These are phyloP conservation scores for Cantharis lateralis DNA, from an alignment of 2,888 invertebrate species.

Conservation along the genomic window DNA sequence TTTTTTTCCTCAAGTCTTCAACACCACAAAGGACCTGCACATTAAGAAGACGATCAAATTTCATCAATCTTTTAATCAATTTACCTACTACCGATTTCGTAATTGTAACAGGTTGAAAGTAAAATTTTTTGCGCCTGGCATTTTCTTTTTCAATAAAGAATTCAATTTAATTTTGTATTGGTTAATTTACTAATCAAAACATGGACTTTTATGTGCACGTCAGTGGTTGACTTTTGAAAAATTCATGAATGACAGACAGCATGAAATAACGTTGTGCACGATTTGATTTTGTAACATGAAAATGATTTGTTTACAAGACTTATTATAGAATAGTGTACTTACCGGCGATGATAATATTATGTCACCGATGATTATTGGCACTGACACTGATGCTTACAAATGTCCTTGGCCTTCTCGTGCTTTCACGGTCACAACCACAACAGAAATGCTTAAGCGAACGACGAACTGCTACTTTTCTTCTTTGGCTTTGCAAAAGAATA, in stretches of 20 bases:
- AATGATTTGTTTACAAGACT: background rate
- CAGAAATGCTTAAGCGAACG: slow-evolving; percentile 56
- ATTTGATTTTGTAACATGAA: background rate
- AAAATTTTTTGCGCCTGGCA: background rate
- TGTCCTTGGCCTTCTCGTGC: slow-evolving; percentile 53
- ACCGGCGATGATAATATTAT: background rate
- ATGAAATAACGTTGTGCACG: background rate
- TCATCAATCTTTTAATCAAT: background rate
- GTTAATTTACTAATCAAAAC: background rate
- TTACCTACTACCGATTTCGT: background rate
- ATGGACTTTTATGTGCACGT: background rate
- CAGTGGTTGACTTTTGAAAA: background rate
- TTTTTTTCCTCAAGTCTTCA: background rate
- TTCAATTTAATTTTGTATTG: background rate
- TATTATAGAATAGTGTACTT: background rate
- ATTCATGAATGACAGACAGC: background rate
- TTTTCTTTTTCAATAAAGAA: background rate
- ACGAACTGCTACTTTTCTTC: slow-evolving; percentile 56
- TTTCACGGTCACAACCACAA: slow-evolving; percentile 56
- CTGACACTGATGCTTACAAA: slow-evolving; percentile 47
- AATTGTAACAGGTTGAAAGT: background rate
- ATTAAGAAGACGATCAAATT: background rate
- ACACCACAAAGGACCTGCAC: background rate
- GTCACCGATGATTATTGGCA: slow-evolving; percentile 41
- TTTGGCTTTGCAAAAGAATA: slow-evolving; percentile 39